phyloP scores from a whole-genome alignment of 2,797 vertebrate genomes.

The Benthosema pterotum region DNA sequence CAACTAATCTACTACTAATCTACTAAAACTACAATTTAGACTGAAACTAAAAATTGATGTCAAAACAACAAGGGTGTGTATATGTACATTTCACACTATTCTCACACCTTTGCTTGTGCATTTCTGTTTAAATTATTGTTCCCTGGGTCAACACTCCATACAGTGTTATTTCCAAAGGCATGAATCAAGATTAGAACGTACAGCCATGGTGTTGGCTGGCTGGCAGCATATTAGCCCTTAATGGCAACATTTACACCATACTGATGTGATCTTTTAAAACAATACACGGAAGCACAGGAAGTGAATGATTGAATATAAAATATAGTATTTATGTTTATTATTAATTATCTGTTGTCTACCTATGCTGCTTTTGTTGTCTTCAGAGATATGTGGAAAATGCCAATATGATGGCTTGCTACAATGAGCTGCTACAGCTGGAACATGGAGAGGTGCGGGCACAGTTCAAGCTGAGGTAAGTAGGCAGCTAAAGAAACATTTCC shows the following conservation, averaged over 20 bases:
- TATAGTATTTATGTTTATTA: no score
- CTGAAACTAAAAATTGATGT: no score
- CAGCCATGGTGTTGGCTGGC: slow-evolving; percentile 15
- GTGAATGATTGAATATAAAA: not conserved
- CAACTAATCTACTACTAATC: no score
- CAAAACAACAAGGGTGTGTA: not conserved
- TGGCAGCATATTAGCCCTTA: slow-evolving; percentile 13
- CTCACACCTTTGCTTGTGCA: slow-evolving; percentile 10
- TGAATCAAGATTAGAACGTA: slow-evolving; percentile 21
- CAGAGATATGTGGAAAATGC: slow-evolving; percentile 96
- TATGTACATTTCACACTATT: not conserved
- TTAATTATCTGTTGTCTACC: slow-evolving; percentile 29
- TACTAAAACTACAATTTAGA: no score
- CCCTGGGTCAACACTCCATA: slow-evolving; percentile 22
- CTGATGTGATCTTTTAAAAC: no score
- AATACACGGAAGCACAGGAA: no score
- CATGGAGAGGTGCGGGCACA: slow-evolving; percentile 93
- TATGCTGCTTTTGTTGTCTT: slow-evolving; percentile 31
- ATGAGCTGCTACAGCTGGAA: slow-evolving; percentile 95
- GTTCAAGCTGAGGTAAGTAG: slow-evolving; percentile 93
- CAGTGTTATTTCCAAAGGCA: not conserved
- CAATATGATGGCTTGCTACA: slow-evolving; percentile 96
- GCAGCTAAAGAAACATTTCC: not conserved
- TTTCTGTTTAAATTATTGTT: slow-evolving; percentile 30
- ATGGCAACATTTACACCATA: not conserved